phyloP scores from a whole-genome alignment of 2,888 invertebrate species.

The Archaeoteleia sp. region DNA sequence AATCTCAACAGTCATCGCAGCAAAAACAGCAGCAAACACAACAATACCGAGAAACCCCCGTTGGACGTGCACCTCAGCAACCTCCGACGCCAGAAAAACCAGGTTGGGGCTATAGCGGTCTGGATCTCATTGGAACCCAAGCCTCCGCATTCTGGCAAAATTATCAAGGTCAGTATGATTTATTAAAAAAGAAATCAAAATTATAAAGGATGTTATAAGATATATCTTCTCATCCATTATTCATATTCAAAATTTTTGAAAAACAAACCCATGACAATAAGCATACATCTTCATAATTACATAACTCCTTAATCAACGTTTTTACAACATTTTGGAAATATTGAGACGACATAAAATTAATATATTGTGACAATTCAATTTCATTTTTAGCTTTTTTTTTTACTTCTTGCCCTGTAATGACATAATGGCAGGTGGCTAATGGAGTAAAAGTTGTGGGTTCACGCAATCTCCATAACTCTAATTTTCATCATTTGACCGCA shows the following conservation, averaged over 20 bases:
- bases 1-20: constrained; percentile 60
- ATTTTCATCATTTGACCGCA: constrained; percentile 43
- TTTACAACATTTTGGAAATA: no score
- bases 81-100: constrained; percentile 75
- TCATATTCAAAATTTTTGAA: no score
- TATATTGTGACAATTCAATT: no score
- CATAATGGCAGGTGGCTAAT: constrained; percentile 34
- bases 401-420: constrained; percentile 20
- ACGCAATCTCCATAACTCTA: constrained; percentile 34
- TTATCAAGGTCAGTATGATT: constrained; percentile 85
- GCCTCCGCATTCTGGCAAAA: constrained; percentile 91
- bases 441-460: constrained; percentile 22
- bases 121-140: constrained; percentile 89
- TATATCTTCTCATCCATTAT: no score
- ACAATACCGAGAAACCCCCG: constrained; percentile 72
- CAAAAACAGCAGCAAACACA: constrained; percentile 72
- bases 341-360: no score
- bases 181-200: not conserved
- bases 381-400: no score
- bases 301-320: no score
- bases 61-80: constrained; percentile 72
- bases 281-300: no score
- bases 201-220: no score
- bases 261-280: no score
- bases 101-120: constrained; percentile 83